A percentile compares a stretch with the other conserved stretches of the same genome.
These are phyloP conservation scores for Microplitis mediator DNA, from an alignment of 1,140 invertebrate species.

Conservation along the genomic window DNA sequence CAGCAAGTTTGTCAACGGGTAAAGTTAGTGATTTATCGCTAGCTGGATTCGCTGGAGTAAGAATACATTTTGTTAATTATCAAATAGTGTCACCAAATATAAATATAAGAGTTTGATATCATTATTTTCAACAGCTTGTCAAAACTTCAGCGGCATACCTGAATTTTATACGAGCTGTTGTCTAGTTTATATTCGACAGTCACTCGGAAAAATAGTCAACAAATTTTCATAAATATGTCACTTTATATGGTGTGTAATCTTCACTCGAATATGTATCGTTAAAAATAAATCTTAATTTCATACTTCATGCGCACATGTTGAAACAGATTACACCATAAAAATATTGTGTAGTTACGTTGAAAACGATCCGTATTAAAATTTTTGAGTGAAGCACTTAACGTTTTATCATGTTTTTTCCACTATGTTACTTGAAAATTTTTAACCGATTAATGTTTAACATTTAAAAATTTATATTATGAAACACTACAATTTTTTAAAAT, in stretches of 20 bases:
- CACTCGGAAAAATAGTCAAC: background rate
- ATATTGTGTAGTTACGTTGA: too few relatives aligned
- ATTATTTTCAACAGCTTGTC: slow-evolving; percentile 36
- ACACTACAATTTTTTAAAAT: too few relatives aligned
- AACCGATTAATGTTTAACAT: too few relatives aligned
- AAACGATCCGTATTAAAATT: too few relatives aligned
- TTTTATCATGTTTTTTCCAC: too few relatives aligned
- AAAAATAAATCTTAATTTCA: background rate
- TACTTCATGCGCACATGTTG: too few relatives aligned
- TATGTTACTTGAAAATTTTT: too few relatives aligned
- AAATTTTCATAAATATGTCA: background rate
- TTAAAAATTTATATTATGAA: too few relatives aligned
- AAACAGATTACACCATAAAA: too few relatives aligned
- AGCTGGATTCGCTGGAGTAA: slow-evolving; percentile 44
- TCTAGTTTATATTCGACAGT: background rate
- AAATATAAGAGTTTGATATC: background rate
- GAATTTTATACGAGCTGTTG: slow-evolving; percentile 46
- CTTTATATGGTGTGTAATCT: slow-evolving; percentile 7
- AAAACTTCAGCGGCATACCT: slow-evolving; percentile 50
- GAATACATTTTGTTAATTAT: background rate
- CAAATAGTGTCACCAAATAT: background rate
- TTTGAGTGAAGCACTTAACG: too few relatives aligned
- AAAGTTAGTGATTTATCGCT: slow-evolving; percentile 48
- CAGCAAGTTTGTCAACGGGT: slow-evolving; percentile 39
- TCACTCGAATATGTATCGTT: too few relatives aligned